Evolutionary conservation across 2,113 vertebrate genomes (phyloP).

Genomic region (Siniperca chuatsi): DNA sequence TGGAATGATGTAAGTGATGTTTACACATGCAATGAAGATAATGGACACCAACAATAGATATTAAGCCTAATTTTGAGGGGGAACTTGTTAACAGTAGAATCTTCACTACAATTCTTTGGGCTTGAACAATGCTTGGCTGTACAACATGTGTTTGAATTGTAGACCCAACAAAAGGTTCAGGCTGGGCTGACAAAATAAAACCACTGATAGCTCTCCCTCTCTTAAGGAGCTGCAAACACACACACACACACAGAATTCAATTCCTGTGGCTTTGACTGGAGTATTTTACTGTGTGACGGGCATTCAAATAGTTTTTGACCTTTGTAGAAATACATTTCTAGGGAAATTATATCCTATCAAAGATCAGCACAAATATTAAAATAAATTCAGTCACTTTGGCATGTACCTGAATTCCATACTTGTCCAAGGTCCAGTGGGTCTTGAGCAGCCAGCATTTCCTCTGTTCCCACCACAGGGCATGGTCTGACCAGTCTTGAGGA

Average conservation of each 20-base stretch:
- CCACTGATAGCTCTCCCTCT: background rate
- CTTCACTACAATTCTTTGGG: background rate
- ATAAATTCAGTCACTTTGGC: background rate
- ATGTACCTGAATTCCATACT: conserved; percentile 89
- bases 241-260: background rate
- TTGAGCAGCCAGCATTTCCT: conserved; percentile 95
- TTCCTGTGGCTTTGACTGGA: background rate
- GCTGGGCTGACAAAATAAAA: background rate
- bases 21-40: background rate
- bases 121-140: background rate
- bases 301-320: background rate
- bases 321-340: background rate
- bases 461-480: conserved; percentile 97
- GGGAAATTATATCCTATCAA: background rate
- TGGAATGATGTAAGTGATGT: background rate
- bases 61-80: background rate
- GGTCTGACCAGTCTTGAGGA: conserved; percentile 95
- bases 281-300: background rate
- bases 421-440: conserved; percentile 98
- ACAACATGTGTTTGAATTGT: background rate
- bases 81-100: background rate
- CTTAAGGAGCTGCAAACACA: background rate
- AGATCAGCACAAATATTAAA: background rate
- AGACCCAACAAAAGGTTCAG: background rate
- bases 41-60: background rate